phyloP scores from a whole-genome alignment of 2,888 invertebrate genomes.

The Eupithecia dodoneata region DNA sequence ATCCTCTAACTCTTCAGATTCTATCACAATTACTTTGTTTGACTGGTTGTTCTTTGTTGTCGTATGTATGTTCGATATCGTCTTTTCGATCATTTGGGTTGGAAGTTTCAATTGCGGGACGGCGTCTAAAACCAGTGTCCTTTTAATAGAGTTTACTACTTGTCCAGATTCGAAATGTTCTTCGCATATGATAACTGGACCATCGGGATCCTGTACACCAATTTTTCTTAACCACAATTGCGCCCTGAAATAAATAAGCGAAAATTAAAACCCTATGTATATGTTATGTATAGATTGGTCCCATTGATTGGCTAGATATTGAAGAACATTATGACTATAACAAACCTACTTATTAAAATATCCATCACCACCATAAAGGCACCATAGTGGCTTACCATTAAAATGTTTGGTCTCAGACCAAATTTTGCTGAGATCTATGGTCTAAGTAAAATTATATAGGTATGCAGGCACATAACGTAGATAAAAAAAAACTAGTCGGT shows the following conservation, averaged over 20 bases:
- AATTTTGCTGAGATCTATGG: too few relatives aligned
- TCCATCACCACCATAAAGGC: background rate
- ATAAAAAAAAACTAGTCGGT: background rate
- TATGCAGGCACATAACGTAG: background rate
- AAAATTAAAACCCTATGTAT: background rate
- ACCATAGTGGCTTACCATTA: background rate
- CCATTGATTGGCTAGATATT: too few relatives aligned
- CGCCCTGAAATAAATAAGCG: conserved; percentile 21
- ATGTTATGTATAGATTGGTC: too few relatives aligned
- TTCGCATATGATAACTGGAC: conserved; percentile 26
- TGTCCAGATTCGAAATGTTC: conserved; percentile 25
- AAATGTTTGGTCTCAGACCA: background rate
- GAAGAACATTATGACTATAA: too few relatives aligned
- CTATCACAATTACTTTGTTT: background rate
- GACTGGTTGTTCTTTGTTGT: background rate
- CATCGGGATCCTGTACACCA: conserved; percentile 4
- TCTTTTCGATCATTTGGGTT: background rate
- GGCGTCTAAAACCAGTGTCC: background rate
- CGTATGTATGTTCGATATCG: conserved; percentile 14
- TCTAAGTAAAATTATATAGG: too few relatives aligned
- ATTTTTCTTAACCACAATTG: conserved; percentile 18
- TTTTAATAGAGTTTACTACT: conserved; percentile 5
- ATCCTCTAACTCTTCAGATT: background rate
- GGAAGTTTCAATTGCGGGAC: background rate
- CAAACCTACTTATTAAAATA: background rate